Base-by-base conservation (phyloP, 2,797 vertebrate genomes). In the Synanceia verrucosa region DNA sequence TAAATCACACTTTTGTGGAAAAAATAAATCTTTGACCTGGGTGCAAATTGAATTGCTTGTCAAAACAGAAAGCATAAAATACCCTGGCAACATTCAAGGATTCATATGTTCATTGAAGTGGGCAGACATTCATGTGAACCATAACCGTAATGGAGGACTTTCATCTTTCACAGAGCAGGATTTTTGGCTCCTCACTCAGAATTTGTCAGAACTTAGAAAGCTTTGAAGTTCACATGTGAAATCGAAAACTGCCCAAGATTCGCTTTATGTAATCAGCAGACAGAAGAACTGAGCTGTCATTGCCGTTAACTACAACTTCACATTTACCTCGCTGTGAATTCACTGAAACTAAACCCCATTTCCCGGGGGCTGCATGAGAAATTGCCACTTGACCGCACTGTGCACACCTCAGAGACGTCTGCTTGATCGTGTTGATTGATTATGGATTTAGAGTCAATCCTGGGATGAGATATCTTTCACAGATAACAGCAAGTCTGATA, bases 141-240 rank as follows among this genome's bases (percentile, higher is more conserved):
- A 23, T 55, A 79, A 69, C 39, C 29, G 53, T 76, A 84, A 84
- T 81, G 41, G 64, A 79, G 34, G 58, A 69, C 72, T 83, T 76
- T 86, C 73, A 82, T 84, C 79, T 85, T 87, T 84, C 58, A 86
- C 55, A 82, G 70, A 70, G 67, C 24, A 39, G 31, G 64, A 63
- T 76, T 86, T 77, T 70, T 74, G 79, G 73, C 80, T 76, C 65
- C 61, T 78, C 12, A 23, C 37, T 78, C 8, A n/a, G 69, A 75
- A 81, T 85, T 73, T 59, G 63, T 70, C 6, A 21, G 57, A 60
- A 76, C 67, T 73, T 63, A 52, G 37, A 73, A 47, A 70, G 60
- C 86, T 90, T 84, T 86, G 81, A 89, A 85, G 76, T 84, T 88
- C 65, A 78, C 55, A 81, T 76, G 64, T 81, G 64, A 86, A 89